These are phyloP conservation scores for Pollenia labialis DNA, from an alignment of 2,888 invertebrate genomes.

Conservation along the genomic window DNA sequence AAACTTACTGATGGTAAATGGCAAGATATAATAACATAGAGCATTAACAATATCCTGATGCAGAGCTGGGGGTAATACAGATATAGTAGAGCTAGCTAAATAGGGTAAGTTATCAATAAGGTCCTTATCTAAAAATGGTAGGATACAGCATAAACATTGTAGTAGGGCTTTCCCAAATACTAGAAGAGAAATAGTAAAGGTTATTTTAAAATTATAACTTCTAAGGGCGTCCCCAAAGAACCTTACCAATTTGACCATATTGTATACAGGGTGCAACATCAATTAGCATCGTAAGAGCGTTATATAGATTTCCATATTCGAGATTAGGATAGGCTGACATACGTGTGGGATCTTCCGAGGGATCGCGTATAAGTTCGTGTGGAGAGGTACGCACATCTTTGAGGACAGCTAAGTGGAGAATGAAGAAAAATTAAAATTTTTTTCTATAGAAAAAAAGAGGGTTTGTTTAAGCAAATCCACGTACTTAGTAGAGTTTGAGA, in stretches of 20 bases:
- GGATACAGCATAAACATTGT: conserved; percentile 96
- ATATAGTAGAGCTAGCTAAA: conserved; percentile 96
- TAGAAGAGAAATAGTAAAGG: conserved; percentile 80
- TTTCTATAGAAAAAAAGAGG: not conserved
- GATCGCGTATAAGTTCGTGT: conserved; percentile 94
- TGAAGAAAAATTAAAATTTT: not conserved
- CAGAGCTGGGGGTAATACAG: conserved; percentile 94
- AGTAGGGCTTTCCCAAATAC: conserved; percentile 97
- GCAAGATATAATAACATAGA: conserved; percentile 97
- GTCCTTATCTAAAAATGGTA: conserved; percentile 98
- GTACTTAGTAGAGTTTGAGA: conserved; percentile 98
- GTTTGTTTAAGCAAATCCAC: conserved; percentile 79
- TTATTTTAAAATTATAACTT: not conserved
- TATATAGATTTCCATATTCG: conserved; percentile 98
- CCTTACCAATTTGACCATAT: conserved; percentile 92
- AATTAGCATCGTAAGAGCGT: conserved; percentile 91
- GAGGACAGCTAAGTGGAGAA: conserved; percentile 89
- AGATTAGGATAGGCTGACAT: conserved; percentile 97
- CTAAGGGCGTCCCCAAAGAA: not conserved
- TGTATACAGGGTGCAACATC: conserved; percentile 97
- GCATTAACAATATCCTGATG: conserved; percentile 98
- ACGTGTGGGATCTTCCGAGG: conserved; percentile 93
- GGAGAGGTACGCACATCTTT: conserved; percentile 98
- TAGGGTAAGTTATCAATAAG: conserved; percentile 97
- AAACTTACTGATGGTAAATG: conserved; percentile 95